phyloP scores from a whole-genome alignment of 2,888 invertebrate species.

The Scaptomyza parva region DNA sequence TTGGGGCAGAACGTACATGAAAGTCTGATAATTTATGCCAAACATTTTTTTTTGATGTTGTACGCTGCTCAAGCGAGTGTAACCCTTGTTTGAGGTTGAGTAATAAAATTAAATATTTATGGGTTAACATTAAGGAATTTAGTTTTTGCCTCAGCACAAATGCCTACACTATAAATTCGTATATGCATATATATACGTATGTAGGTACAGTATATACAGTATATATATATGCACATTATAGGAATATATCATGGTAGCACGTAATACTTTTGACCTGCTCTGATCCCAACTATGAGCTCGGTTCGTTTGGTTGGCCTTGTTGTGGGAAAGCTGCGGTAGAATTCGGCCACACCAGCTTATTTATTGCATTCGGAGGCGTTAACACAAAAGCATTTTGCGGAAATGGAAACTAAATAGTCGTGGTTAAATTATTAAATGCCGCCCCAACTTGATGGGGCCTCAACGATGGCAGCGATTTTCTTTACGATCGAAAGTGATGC shows the following conservation, averaged over 20 bases:
- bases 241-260: slow-evolving; percentile 49
- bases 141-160: slow-evolving; percentile 47
- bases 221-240: slow-evolving; percentile 22
- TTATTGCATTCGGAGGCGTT: slow-evolving; percentile 72
- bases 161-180: slow-evolving; percentile 27
- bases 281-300: slow-evolving; percentile 5
- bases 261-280: slow-evolving; percentile 38
- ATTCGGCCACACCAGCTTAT: slow-evolving; percentile 64
- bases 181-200: not conserved
- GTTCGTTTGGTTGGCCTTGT: slow-evolving; percentile 22
- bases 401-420: slow-evolving; percentile 77
- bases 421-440: slow-evolving; percentile 77
- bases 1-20: slow-evolving; percentile 7
- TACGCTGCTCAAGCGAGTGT: slow-evolving; percentile 22
- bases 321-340: slow-evolving; percentile 55
- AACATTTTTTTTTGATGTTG: slow-evolving; percentile 56
- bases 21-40: slow-evolving; percentile 59
- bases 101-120: slow-evolving; percentile 78
- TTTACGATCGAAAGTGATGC: slow-evolving; percentile 69
- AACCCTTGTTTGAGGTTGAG: slow-evolving; percentile 76
- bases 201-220: slow-evolving; percentile 3
- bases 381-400: slow-evolving; percentile 72
- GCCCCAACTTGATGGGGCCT: slow-evolving; percentile 45
- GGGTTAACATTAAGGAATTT: slow-evolving; percentile 77
- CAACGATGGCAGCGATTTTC: slow-evolving; percentile 55